Evolutionary conservation across 2,797 vertebrate species (phyloP).

Genomic region (Scolopax rusticola): DNA sequence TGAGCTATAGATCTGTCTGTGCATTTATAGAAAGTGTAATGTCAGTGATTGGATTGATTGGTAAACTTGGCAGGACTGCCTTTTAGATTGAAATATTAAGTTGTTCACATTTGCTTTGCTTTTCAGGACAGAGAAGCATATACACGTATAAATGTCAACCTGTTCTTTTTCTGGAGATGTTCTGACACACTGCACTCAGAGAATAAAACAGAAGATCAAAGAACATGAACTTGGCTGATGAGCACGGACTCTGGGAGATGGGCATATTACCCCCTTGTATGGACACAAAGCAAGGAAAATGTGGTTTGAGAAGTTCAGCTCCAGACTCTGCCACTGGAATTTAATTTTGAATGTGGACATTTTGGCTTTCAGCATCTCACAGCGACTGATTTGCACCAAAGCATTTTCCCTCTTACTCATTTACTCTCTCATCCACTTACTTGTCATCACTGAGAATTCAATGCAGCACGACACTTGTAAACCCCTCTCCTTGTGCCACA

Average conservation of each 20-base stretch:
- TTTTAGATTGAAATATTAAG: not conserved
- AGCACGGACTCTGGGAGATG: not conserved
- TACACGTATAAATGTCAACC: not conserved
- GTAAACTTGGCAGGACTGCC: not conserved
- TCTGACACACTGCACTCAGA: not conserved
- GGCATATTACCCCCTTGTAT: not conserved
- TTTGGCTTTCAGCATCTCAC: not conserved
- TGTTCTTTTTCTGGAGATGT: not conserved
- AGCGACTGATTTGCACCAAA: not conserved
- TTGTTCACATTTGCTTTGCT: not conserved
- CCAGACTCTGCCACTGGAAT: not conserved
- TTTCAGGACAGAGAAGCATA: not conserved
- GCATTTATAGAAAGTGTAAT: not conserved
- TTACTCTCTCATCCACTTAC: not conserved
- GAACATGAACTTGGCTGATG: not conserved
- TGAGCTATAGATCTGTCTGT: not conserved
- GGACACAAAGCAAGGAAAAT: not conserved
- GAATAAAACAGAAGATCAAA: not conserved
- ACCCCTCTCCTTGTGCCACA: accelerated
- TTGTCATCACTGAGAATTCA: accelerated
- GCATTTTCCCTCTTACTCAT: not conserved
- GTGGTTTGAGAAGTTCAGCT: not conserved
- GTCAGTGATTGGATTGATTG: not conserved
- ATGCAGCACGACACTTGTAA: accelerated
- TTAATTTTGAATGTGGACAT: not conserved